Conservation (phyloP, 2,113 vertebrate species). For the Python bivittatus region DNA sequence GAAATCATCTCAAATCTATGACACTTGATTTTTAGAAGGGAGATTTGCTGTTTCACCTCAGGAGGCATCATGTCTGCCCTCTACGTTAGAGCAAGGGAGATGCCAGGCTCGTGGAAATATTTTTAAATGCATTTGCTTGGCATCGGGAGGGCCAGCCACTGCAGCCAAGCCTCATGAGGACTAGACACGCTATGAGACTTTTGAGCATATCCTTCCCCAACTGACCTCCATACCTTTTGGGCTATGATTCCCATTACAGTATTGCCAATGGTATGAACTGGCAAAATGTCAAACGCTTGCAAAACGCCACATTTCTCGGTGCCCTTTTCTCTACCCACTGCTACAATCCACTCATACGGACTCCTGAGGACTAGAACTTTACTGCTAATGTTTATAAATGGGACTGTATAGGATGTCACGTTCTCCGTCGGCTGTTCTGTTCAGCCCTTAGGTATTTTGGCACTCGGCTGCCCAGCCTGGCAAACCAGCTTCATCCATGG, state of each 20-base stretch:
- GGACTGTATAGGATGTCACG: too few relatives aligned
- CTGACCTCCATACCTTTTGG: background rate
- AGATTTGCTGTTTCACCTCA: background rate
- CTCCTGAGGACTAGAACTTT: background rate
- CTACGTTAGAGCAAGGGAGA: background rate
- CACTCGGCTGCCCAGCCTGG: background rate
- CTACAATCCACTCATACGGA: too few relatives aligned
- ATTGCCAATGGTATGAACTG: too few relatives aligned
- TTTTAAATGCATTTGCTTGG: background rate
- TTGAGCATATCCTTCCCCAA: background rate
- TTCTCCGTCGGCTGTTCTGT: background rate
- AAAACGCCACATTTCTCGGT: background rate
- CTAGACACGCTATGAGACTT: background rate
- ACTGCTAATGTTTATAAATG: background rate
- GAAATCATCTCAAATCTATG: background rate
- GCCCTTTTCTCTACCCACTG: background rate
- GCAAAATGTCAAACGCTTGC: too few relatives aligned
- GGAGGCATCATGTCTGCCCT: background rate
- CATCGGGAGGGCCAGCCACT: background rate
- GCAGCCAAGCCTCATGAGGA: background rate
- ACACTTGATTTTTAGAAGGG: background rate
- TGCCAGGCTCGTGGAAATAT: background rate
- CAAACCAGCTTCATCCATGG: background rate
- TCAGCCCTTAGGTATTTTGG: slow-evolving; percentile 34
- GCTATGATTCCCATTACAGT: background rate